These are phyloP conservation scores for Champsocephalus esox DNA, from an alignment of 2,797 vertebrate species.

Conservation along the genomic window DNA sequence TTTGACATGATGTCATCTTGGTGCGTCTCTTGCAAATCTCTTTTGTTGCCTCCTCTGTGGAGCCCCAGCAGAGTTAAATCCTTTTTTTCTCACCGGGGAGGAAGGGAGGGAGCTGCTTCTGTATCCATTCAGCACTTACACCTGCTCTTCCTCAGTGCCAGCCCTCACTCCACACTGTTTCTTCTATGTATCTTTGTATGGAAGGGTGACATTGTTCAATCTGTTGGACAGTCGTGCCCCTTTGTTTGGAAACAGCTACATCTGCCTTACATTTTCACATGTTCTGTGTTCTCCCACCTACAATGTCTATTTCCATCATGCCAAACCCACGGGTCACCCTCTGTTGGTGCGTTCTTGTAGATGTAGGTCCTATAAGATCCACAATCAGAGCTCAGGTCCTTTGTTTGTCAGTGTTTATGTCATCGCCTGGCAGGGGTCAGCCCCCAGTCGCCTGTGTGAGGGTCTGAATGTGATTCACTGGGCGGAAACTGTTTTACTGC, in stretches of 20 bases:
- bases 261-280: constrained; percentile 17
- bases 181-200: constrained; percentile 29
- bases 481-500: constrained; percentile 84
- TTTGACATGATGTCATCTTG: constrained; percentile 76
- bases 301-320: constrained; percentile 22
- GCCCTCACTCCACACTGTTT: constrained; percentile 36
- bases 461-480: constrained; percentile 84
- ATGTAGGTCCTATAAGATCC: constrained; percentile 52
- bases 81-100: constrained; percentile 60
- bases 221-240: not conserved
- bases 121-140: constrained; percentile 77
- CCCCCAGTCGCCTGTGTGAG: constrained; percentile 75
- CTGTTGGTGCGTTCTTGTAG: constrained; percentile 21
- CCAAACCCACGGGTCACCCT: constrained; percentile 25
- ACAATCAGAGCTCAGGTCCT: constrained; percentile 62
- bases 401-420: constrained; percentile 82
- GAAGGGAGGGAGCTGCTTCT: constrained; percentile 68
- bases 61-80: constrained; percentile 71
- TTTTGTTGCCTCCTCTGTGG: constrained; percentile 76
- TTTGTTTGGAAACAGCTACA: constrained; percentile 35
- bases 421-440: constrained; percentile 81
- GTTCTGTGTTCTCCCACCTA: not conserved
- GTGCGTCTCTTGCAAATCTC: constrained; percentile 74
- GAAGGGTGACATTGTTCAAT: constrained; percentile 10
- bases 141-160: constrained; percentile 69